A percentile compares a stretch with the other conserved stretches of the same genome.
phyloP scores from a whole-genome alignment of 2,888 invertebrate species.

The Pyrgus malvae region DNA sequence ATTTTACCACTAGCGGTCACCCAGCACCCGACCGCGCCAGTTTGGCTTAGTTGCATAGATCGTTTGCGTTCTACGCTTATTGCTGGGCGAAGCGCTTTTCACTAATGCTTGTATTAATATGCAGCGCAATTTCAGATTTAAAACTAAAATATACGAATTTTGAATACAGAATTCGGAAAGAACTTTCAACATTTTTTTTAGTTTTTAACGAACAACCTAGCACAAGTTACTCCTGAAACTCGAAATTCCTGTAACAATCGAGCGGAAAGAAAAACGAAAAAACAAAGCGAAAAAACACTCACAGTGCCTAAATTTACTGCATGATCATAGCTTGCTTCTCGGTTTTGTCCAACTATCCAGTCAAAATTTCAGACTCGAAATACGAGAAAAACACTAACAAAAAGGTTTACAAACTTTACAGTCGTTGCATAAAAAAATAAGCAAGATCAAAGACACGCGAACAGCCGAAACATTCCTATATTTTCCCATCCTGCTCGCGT shows the following conservation, averaged over 20 bases:
- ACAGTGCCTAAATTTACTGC: slow-evolving; percentile 16
- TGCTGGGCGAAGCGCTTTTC: no score
- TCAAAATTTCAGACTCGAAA: slow-evolving; percentile 23
- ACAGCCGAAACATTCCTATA: slow-evolving; percentile 33
- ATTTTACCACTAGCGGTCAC: no score
- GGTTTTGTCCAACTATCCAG: slow-evolving; percentile 19
- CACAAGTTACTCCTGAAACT: no score
- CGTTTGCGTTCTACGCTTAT: no score
- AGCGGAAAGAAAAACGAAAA: background rate
- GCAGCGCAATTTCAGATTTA: no score
- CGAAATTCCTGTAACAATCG: slow-evolving; percentile 7
- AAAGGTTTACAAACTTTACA: slow-evolving; percentile 22
- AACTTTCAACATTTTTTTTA: no score
- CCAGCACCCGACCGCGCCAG: no score
- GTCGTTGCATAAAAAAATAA: slow-evolving; percentile 14
- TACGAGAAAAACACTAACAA: slow-evolving; percentile 22
- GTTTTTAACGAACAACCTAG: no score
- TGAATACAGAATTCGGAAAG: no score
- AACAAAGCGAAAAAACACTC: background rate
- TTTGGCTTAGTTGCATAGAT: no score
- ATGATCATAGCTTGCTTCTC: slow-evolving; percentile 16
- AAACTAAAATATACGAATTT: no score
- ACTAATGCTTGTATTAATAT: no score
- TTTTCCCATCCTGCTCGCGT: slow-evolving; percentile 27
- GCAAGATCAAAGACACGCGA: slow-evolving; percentile 28